These are phyloP conservation scores for Hydropotes inermis DNA, from an alignment of 2,113 vertebrate species.

Conservation along the genomic window DNA sequence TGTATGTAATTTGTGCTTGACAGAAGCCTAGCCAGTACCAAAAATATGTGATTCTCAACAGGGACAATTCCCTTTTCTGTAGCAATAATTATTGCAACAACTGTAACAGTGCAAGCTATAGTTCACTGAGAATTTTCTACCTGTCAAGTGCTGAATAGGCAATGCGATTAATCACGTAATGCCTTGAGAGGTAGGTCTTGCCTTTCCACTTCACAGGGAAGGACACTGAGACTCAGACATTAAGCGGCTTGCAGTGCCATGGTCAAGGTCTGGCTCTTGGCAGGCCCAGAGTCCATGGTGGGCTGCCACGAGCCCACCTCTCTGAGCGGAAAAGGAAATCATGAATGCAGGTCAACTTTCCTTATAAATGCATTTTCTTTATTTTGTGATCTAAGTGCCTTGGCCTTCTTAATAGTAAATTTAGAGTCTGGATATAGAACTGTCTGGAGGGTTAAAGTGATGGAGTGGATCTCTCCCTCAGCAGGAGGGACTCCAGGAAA, in stretches of 20 bases:
- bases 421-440: not conserved
- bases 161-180: not conserved
- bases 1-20: not conserved
- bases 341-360: not conserved
- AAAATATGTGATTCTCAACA: not conserved
- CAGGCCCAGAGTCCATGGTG: rapidly evolving
- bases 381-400: not conserved
- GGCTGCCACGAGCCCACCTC: not conserved
- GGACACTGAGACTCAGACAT: not conserved
- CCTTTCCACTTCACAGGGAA: not conserved
- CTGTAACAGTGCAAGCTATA: not conserved
- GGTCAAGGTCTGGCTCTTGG: not conserved
- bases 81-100: not conserved
- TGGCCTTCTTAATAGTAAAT: not conserved
- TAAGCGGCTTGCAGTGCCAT: not conserved
- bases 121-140: not conserved
- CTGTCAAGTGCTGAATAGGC: not conserved
- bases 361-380: not conserved
- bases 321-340: not conserved
- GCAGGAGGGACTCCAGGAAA: not conserved
- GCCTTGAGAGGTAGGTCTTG: not conserved
- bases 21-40: not conserved
- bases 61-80: not conserved
- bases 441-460: not conserved
- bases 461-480: not conserved